phyloP scores from a whole-genome alignment of 2,113 vertebrate genomes.

The Dermatemys mawii region DNA sequence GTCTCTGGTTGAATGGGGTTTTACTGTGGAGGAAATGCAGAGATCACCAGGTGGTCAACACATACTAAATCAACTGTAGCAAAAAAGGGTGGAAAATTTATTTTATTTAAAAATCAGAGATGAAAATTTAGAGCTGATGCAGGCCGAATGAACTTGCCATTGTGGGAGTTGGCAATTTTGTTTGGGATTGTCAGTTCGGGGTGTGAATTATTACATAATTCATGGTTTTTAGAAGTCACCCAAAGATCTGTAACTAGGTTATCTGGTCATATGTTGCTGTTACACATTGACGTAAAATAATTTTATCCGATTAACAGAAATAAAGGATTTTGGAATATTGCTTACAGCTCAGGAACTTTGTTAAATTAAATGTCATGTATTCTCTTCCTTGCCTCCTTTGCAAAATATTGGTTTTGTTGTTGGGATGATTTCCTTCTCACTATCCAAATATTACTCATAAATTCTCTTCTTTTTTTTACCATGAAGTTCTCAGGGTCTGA shows the following conservation, averaged over 20 bases:
- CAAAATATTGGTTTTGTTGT: background rate
- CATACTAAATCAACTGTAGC: background rate
- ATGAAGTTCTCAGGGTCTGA: background rate
- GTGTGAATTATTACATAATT: background rate
- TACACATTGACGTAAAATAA: background rate
- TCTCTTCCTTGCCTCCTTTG: background rate
- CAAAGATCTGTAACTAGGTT: background rate
- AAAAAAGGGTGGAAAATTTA: background rate
- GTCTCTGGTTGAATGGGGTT: background rate
- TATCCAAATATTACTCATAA: background rate
- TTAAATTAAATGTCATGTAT: background rate
- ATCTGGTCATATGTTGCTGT: background rate
- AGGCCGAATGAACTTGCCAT: background rate
- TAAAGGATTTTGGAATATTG: background rate
- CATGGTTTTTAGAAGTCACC: background rate
- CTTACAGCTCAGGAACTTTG: background rate
- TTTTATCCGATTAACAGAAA: constrained; percentile 12
- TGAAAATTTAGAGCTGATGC: background rate
- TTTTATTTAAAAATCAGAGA: background rate
- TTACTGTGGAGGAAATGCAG: background rate
- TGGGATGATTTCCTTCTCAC: constrained; percentile 20
- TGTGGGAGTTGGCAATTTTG: background rate
- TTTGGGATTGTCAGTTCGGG: background rate
- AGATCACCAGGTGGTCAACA: background rate
- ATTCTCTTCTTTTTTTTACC: background rate